Conservation (phyloP, 2,797 vertebrate species). For the Ctenopoma kingsleyae region DNA sequence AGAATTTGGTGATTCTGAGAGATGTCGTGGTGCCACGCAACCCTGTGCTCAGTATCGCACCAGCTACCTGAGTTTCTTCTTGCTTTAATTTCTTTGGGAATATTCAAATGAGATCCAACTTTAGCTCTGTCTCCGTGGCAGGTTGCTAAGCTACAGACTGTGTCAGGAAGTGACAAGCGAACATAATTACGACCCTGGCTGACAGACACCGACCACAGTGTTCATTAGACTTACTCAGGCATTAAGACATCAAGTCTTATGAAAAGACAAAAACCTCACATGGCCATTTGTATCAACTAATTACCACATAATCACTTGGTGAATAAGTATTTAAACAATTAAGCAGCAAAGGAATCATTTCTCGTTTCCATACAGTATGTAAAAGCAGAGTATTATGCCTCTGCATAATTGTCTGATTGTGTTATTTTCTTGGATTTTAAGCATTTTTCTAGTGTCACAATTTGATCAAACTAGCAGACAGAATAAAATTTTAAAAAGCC, state of each 20-base stretch:
- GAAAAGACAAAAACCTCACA: slow-evolving; percentile 40
- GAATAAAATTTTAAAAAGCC: background rate
- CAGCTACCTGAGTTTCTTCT: slow-evolving; percentile 19
- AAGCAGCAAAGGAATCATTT: slow-evolving; percentile 28
- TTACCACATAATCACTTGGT: slow-evolving; percentile 48
- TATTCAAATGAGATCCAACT: slow-evolving; percentile 71
- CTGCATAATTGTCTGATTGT: background rate
- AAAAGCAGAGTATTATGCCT: background rate
- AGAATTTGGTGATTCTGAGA: background rate
- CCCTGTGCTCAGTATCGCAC: background rate
- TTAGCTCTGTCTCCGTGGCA: slow-evolving; percentile 47
- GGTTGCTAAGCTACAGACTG: slow-evolving; percentile 78
- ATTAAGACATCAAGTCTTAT: slow-evolving; percentile 69
- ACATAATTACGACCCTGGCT: slow-evolving; percentile 71
- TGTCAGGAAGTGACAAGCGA: slow-evolving; percentile 74
- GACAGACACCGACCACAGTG: slow-evolving; percentile 69
- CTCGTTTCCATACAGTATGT: background rate
- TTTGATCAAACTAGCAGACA: background rate
- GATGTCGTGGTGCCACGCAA: background rate
- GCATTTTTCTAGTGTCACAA: background rate
- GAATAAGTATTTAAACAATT: slow-evolving; percentile 62
- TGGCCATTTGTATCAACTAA: slow-evolving; percentile 57
- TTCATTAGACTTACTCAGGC: slow-evolving; percentile 73
- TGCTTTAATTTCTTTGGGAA: slow-evolving; percentile 21
- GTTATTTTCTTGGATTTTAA: slow-evolving; percentile 2